These are phyloP conservation scores for Propithecus coquereli DNA, from an alignment of 2,113 vertebrate genomes.

Conservation along the genomic window DNA sequence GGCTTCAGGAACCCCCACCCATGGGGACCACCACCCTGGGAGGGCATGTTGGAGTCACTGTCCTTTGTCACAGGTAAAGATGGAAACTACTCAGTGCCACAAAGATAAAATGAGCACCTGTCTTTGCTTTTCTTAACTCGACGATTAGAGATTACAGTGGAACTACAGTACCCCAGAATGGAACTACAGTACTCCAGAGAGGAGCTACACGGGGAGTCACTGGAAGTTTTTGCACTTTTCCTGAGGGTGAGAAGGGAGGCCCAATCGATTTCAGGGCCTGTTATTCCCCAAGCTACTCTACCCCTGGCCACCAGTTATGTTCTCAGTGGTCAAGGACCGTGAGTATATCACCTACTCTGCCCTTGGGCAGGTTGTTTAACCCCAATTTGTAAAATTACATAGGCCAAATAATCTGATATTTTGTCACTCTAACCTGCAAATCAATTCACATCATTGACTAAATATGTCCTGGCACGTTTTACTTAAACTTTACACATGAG, in stretches of 20 bases:
- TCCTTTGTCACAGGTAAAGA: not conserved
- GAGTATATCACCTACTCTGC: not conserved
- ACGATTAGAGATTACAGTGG: not conserved
- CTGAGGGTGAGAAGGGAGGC: not conserved
- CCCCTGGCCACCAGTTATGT: not conserved
- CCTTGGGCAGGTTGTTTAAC: not conserved
- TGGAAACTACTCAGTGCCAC: not conserved
- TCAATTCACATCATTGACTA: not conserved
- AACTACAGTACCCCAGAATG: not conserved
- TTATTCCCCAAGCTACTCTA: not conserved
- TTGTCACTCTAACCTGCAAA: not conserved
- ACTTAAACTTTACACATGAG: not conserved
- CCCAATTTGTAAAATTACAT: not conserved
- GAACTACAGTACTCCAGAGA: not conserved
- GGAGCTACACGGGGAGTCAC: not conserved
- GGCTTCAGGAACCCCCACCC: no score
- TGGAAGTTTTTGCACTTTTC: not conserved
- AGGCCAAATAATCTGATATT: not conserved
- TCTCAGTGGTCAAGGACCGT: not conserved
- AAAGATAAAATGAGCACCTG: not conserved
- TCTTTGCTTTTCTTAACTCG: not conserved
- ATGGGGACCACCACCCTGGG: not conserved
- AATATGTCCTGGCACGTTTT: not conserved
- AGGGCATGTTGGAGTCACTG: not conserved
- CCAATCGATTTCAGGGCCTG: not conserved